phyloP scores from a whole-genome alignment of 2,888 invertebrate species.

The Aspidiotus destructor region DNA sequence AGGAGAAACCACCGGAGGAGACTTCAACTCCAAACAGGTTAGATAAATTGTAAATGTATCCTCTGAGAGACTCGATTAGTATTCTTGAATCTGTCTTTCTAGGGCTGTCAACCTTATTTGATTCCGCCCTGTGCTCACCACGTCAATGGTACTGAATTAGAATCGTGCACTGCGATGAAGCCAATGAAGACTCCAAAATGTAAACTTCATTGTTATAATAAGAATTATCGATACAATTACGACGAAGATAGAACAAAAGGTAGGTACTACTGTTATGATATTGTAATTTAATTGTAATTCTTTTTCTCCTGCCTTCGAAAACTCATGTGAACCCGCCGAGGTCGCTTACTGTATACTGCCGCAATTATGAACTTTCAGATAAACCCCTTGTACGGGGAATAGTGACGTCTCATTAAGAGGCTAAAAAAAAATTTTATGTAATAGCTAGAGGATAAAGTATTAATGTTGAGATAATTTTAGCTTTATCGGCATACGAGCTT shows the following conservation, averaged over 20 bases:
- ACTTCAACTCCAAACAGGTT: constrained; percentile 29
- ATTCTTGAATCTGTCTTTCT: neutral
- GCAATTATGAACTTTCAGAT: too few relatives aligned
- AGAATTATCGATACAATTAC: constrained; percentile 13
- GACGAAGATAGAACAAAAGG: constrained; percentile 29
- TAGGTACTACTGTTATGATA: neutral
- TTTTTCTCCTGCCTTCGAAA: too few relatives aligned
- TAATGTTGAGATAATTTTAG: too few relatives aligned
- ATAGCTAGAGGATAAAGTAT: too few relatives aligned
- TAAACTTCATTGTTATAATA: constrained; percentile 31
- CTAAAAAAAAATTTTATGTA: too few relatives aligned
- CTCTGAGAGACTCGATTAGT: neutral
- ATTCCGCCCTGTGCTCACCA: constrained; percentile 24
- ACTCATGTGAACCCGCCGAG: too few relatives aligned
- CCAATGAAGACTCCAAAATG: constrained; percentile 19
- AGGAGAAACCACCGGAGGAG: constrained; percentile 30
- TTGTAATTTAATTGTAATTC: too few relatives aligned
- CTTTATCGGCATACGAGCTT: too few relatives aligned
- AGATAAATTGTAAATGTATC: neutral
- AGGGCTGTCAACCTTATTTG: constrained; percentile 33
- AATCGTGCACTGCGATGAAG: constrained; percentile 5
- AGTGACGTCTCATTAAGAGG: too few relatives aligned
- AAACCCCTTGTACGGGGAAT: too few relatives aligned
- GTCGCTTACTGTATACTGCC: too few relatives aligned
- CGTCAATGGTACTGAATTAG: neutral